phyloP scores from a whole-genome alignment of 2,888 invertebrate genomes.

The Heteromurus nitidus region DNA sequence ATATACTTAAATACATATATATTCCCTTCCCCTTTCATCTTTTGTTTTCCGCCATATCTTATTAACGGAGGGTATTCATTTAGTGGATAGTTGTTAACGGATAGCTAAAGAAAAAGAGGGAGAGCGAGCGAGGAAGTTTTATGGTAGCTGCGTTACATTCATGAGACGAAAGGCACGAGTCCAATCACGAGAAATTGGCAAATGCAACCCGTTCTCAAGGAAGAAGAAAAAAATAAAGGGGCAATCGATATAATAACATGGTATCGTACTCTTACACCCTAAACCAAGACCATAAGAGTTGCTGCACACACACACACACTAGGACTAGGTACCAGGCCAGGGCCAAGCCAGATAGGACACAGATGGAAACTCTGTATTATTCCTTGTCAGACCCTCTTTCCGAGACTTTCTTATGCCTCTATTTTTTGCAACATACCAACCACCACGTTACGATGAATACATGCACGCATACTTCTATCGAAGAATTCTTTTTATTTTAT shows the following conservation, averaged over 20 bases:
- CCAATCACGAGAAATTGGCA: conserved; percentile 58
- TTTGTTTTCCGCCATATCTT: conserved; percentile 45
- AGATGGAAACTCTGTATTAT: conserved; percentile 14
- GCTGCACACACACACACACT: too few relatives aligned
- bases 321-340: too few relatives aligned
- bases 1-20: too few relatives aligned
- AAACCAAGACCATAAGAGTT: not conserved
- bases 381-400: too few relatives aligned
- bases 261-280: not conserved
- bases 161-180: conserved; percentile 39
- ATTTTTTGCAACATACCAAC: too few relatives aligned
- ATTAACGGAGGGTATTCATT: conserved; percentile 56
- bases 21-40: not conserved
- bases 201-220: conserved; percentile 29
- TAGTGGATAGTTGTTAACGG: conserved; percentile 1
- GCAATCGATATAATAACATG: conserved; percentile 31
- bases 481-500: not conserved
- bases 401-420: too few relatives aligned
- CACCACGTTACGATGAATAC: too few relatives aligned
- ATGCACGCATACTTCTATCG: too few relatives aligned
- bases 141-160: conserved; percentile 12
- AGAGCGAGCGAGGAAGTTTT: conserved; percentile 9
- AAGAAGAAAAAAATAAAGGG: not conserved
- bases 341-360: not conserved
- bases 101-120: conserved; percentile 8